Evolutionary conservation across 1,140 invertebrate genomes (phyloP).

Genomic region (Ectropis grisescens): DNA sequence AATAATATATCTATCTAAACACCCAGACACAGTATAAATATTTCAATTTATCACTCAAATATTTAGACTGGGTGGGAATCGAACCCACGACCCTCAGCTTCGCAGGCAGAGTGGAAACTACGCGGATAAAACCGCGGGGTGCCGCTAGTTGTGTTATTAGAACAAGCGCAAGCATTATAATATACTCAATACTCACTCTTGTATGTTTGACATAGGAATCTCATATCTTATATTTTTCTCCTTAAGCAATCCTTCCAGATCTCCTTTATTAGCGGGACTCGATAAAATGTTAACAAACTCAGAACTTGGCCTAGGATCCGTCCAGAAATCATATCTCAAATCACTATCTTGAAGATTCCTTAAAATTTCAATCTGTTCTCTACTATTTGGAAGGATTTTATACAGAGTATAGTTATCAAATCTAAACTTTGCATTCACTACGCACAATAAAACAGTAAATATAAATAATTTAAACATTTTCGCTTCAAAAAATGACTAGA

Average conservation of each 20-base stretch:
- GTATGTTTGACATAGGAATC: slow-evolving; percentile 35
- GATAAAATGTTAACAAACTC: slow-evolving; percentile 42
- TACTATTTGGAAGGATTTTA: slow-evolving; percentile 35
- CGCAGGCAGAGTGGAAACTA: too few relatives aligned
- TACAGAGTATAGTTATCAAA: slow-evolving; percentile 45
- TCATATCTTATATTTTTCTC: slow-evolving; percentile 25
- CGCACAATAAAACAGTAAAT: too few relatives aligned
- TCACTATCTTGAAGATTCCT: slow-evolving; percentile 26
- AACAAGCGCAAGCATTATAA: too few relatives aligned
- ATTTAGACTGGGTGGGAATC: too few relatives aligned
- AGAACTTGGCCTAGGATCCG: slow-evolving; percentile 14
- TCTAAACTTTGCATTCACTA: slow-evolving; percentile 29
- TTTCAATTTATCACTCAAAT: too few relatives aligned
- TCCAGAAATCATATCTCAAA: slow-evolving; percentile 42
- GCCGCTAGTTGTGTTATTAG: too few relatives aligned
- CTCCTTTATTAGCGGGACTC: slow-evolving; percentile 29
- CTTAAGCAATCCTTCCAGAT: slow-evolving; percentile 29
- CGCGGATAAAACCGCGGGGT: too few relatives aligned
- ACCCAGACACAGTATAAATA: too few relatives aligned
- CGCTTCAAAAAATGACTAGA: too few relatives aligned
- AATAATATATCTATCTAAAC: too few relatives aligned
- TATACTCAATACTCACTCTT: slow-evolving; percentile 54
- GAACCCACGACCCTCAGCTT: too few relatives aligned
- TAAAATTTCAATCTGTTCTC: slow-evolving; percentile 24
- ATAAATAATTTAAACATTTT: too few relatives aligned